phyloP scores from a whole-genome alignment of 2,113 vertebrate species.

The Malurus cyaneus region DNA sequence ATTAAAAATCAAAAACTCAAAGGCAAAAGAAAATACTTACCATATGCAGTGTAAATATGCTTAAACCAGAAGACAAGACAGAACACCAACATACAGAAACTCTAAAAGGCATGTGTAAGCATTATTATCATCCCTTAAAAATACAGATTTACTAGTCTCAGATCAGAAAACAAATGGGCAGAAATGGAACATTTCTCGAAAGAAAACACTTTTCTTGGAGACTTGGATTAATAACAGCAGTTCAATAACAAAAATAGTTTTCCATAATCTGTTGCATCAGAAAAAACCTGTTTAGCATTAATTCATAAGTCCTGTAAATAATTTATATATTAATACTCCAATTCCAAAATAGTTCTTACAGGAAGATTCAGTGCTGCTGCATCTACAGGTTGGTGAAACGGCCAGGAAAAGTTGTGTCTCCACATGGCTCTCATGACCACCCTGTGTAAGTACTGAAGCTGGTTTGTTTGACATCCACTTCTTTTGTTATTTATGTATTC shows the following conservation, averaged over 20 bases:
- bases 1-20: neutral
- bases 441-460: constrained; percentile 88
- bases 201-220: neutral
- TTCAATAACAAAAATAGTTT: neutral
- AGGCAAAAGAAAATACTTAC: neutral
- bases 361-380: constrained; percentile 85
- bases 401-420: constrained; percentile 90
- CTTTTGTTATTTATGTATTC: constrained; percentile 79
- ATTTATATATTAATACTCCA: neutral
- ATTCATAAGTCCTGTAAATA: neutral
- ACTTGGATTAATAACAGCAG: neutral
- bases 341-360: constrained; percentile 75
- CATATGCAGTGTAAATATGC: neutral
- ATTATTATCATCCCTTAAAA: neutral
- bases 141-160: neutral
- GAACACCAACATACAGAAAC: neutral
- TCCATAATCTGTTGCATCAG: neutral
- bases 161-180: neutral
- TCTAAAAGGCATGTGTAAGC: neutral
- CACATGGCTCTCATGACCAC: constrained; percentile 86
- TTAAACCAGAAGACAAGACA: neutral
- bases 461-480: constrained; percentile 84
- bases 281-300: neutral
- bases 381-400: constrained; percentile 93
- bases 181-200: neutral